Base-by-base conservation (phyloP, 1,140 invertebrate species). In the Marisa cornuarietis region DNA sequence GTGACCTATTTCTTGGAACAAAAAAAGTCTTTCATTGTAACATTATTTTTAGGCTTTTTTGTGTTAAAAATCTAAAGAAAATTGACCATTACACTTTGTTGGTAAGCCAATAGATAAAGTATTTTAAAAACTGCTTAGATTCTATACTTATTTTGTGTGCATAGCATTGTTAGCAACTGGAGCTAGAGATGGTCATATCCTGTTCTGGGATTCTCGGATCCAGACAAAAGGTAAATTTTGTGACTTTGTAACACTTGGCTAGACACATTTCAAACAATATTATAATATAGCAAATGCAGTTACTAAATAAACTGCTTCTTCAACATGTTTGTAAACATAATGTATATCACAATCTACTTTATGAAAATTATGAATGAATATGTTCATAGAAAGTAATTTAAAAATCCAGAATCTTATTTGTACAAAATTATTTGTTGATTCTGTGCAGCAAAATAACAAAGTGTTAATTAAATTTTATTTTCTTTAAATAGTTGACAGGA, bases 81-180 rank as follows among this genome's bases (percentile, higher is more conserved):
- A 26, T n/a, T 26, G 18, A 26, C 63, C 20, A 66, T n/a, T 58
- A 71, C 18, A 4, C 49, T 78, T 24, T 24, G 26, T 42, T 69
- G 26, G 42, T 18, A 4, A 42, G 31, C 31, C 31, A 51, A 42
- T 26, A 13, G 65, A 26, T 11, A 54, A 10, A 31, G 61, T 77
- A 20, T 68, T 54, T 65, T 24, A 20, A 42, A 63, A 26, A 20
- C 7, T 58, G 52, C 26, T 65, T 22, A 66, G 54, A 69, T 71
- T 79, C 16, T 61, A 18, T 74, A 63, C 14, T n/a, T 77, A 80
- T 16, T 61, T 61, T 76, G 76, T 73, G 52, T 83, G 89, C 90
- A 87, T 92, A 87, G 94, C 93, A 81, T 94, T 96, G 0, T 96
- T 97, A 92, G 95, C 95, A 13, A 95, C 95, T 13, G 96, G 96